phyloP scores from a whole-genome alignment of 23 tunicate genomes.

The Corella eumyota region DNA sequence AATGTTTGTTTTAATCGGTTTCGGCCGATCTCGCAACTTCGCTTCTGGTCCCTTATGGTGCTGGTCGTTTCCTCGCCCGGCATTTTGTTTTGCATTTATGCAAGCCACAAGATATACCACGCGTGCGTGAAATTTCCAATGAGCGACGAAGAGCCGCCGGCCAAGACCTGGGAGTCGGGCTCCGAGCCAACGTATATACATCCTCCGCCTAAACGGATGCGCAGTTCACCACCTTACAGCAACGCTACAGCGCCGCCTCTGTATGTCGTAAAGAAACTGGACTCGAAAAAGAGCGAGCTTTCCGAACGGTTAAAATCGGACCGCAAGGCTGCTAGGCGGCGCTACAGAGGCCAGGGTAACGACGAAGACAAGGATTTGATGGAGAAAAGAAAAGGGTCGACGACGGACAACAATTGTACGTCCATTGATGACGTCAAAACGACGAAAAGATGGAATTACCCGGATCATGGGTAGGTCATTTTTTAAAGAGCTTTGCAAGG shows the following conservation, averaged over 20 bases:
- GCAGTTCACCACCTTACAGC: slow-evolving; percentile 1
- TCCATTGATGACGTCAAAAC: slow-evolving; percentile 23
- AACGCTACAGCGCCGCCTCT: slow-evolving; percentile 41
- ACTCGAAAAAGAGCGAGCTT: slow-evolving; percentile 16
- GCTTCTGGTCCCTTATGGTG: slow-evolving; percentile 97
- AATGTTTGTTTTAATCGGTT: slow-evolving; percentile 86
- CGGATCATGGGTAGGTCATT: slow-evolving; percentile 7
- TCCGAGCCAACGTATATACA: slow-evolving; percentile 17
- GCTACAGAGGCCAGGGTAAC: neutral
- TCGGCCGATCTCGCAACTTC: slow-evolving; percentile 85
- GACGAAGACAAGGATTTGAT: slow-evolving; percentile 42
- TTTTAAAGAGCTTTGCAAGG: too few species aligned
- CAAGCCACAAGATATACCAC: slow-evolving; percentile 77
- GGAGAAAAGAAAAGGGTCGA: slow-evolving; percentile 32
- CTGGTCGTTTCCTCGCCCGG: slow-evolving; percentile 70
- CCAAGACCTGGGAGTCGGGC: slow-evolving; percentile 6
- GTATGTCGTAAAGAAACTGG: slow-evolving; percentile 11
- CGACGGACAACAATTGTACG: slow-evolving; percentile 29
- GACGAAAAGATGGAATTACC: slow-evolving; percentile 1
- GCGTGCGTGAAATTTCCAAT: slow-evolving; percentile 70
- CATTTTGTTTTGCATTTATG: slow-evolving; percentile 66
- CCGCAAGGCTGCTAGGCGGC: slow-evolving; percentile 7
- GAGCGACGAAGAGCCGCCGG: slow-evolving; percentile 3
- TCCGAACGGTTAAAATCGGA: slow-evolving; percentile 4
- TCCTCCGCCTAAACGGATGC: slow-evolving; percentile 17